Evolutionary conservation across 2,113 vertebrate genomes (phyloP), one percentile per base, ranked within the genome.

Genomic region (Trichechus manatus): DNA sequence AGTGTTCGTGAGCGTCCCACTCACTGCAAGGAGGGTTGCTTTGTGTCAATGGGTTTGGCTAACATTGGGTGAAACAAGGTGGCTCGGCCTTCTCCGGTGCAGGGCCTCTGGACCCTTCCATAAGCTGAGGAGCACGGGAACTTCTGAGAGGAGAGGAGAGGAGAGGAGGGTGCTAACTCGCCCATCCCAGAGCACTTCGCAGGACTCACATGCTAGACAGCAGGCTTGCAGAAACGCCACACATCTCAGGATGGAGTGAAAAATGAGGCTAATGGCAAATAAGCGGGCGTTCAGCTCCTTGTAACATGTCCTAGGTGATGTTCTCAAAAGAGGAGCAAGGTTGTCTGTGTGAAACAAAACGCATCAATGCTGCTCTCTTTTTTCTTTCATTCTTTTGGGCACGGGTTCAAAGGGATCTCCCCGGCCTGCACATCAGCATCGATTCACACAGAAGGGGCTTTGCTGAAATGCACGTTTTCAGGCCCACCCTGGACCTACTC

Each of bases 1-100:
- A 0, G 10, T 80, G 39, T 9, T 63, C 6, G 13, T 3, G 6
- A 42, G 2, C 5, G 7, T 23, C 13, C 50, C 0, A 4, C 11
- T 0, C 17, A 0, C 3, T 0, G 22, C 1, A 9, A 9, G 19
- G 7, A 66, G 9, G 36, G 75, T 2, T 17, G 81, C 20, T 31
- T 42, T 20, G 0, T 31, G n/a, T 20, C 13, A n/a, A 2, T 0
- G 0, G n/a, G 22, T 63, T 10, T 29, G 56, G 75, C 66, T n/a
- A 50, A 64, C 2, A 70, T 8, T 13, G 36, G 86, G 63, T 36
- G 66, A 11, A 6, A 14, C 2, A 0, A 53, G 64, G 22, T 3
- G 3, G 4, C 4, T 15, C 9, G 64, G 78, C n/a, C n/a, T 84
- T 84, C 47, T 93, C 64, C 5, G 3, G 1, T 36, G 63, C 68